phyloP scores from a whole-genome alignment of 1,140 invertebrate species.

The Asbolus verrucosus region DNA sequence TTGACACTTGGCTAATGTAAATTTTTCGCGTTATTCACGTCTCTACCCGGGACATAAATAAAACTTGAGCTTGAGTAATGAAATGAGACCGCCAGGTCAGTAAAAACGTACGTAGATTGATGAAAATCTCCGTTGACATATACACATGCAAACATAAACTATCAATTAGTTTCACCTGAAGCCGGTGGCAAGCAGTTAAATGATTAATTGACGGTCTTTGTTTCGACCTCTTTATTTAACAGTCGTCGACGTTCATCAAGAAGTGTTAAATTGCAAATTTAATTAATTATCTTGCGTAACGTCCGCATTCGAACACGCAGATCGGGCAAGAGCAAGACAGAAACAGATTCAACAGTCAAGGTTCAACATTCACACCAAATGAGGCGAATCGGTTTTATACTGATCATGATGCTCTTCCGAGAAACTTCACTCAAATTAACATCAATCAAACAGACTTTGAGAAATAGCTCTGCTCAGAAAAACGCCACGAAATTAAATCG shows the following conservation, averaged over 20 bases:
- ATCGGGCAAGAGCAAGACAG: neutral
- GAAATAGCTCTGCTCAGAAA: neutral
- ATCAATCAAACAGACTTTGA: conserved; percentile 3
- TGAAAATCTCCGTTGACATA: neutral
- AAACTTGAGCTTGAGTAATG: no score
- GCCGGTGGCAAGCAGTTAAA: neutral
- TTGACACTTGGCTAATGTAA: no score
- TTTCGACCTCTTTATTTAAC: neutral
- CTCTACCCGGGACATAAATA: no score
- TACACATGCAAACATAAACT: neutral
- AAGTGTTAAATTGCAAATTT: conserved; percentile 10
- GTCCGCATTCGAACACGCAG: neutral
- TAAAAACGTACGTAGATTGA: neutral
- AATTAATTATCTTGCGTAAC: conserved; percentile 3
- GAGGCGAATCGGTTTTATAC: neutral
- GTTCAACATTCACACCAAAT: neutral
- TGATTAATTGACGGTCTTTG: neutral
- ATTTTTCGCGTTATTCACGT: no score
- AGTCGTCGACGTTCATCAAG: neutral
- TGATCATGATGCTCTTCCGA: neutral
- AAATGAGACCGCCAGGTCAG: neutral
- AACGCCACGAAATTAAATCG: neutral
- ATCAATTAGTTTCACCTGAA: conserved; percentile 6
- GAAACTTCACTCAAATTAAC: conserved; percentile 2
- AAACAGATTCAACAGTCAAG: neutral